A percentile compares a stretch with the other conserved stretches of the same genome.
phyloP scores from a whole-genome alignment of 2,113 vertebrate genomes.

The Charina bottae region DNA sequence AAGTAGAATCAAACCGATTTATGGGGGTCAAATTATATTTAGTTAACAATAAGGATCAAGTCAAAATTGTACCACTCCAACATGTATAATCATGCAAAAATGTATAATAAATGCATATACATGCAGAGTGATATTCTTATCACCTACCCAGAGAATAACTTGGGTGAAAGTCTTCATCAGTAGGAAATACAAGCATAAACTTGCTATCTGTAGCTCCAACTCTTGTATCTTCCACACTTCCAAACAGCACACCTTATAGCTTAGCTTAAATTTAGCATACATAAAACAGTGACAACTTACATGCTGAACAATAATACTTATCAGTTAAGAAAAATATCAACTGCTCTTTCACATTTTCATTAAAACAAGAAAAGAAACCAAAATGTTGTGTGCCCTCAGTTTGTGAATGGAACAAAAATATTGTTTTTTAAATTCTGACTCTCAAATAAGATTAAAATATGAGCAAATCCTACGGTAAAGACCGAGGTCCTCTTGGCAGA shows the following conservation, averaged over 20 bases:
- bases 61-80: constrained; percentile 84
- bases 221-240: constrained; percentile 86
- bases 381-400: constrained; percentile 41
- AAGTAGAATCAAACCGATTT: constrained; percentile 21
- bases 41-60: constrained; percentile 68
- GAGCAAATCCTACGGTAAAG: not conserved
- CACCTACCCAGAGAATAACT: constrained; percentile 86
- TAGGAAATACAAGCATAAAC: constrained; percentile 82
- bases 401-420: not conserved
- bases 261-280: constrained; percentile 79
- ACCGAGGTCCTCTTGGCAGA: not conserved
- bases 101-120: constrained; percentile 75
- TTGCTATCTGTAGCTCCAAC: constrained; percentile 83
- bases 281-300: constrained; percentile 74
- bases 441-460: constrained; percentile 42
- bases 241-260: constrained; percentile 81
- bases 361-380: constrained; percentile 11
- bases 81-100: constrained; percentile 83
- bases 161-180: constrained; percentile 86
- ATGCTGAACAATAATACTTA: constrained; percentile 54
- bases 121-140: constrained; percentile 81
- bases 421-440: constrained; percentile 38
- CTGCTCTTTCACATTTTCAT: constrained; percentile 44
- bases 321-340: constrained; percentile 42
- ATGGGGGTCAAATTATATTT: constrained; percentile 35